These are phyloP conservation scores for Zoanthus sansibaricus DNA, from an alignment of 92 coral and sea anemone species.

Conservation along the genomic window DNA sequence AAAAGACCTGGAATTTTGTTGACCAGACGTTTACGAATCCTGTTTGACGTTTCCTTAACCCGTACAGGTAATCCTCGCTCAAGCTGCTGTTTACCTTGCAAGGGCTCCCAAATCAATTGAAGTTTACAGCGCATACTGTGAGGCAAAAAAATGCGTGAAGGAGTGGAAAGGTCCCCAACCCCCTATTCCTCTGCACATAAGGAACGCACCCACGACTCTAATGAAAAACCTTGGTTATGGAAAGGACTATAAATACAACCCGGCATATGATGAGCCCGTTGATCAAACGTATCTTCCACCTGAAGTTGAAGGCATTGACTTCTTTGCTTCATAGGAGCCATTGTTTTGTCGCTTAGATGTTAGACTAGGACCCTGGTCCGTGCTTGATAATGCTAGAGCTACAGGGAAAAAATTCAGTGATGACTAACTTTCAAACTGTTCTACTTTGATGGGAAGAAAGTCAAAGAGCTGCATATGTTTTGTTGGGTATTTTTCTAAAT, in stretches of 20 bases:
- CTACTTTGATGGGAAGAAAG: no score
- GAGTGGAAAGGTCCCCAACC: slow-evolving; percentile 96
- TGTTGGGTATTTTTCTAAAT: no score
- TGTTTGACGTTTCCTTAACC: no score
- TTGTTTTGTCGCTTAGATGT: background rate
- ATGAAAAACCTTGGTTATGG: slow-evolving; percentile 93
- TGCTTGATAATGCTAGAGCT: background rate
- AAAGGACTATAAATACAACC: slow-evolving; percentile 94
- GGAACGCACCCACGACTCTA: slow-evolving; percentile 96
- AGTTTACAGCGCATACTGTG: slow-evolving; percentile 86
- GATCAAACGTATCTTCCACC: slow-evolving; percentile 93
- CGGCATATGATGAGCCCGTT: slow-evolving; percentile 81
- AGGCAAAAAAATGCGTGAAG: slow-evolving; percentile 81
- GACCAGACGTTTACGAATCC: no score
- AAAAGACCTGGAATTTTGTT: no score
- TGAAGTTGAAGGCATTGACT: slow-evolving; percentile 78
- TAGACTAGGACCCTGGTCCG: background rate
- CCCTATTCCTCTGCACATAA: slow-evolving; percentile 90
- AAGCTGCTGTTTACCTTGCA: slow-evolving; percentile 88
- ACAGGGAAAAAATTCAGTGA: no score
- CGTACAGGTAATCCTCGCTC: slow-evolving; percentile 95
- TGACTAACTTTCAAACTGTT: no score
- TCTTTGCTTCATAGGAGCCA: slow-evolving; percentile 57
- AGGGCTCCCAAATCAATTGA: slow-evolving; percentile 96
- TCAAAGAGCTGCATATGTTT: no score